A percentile compares a stretch with the other conserved stretches of the same genome.
Evolutionary conservation across 2,888 invertebrate species (phyloP).

Genomic region (Heliconius erato): DNA sequence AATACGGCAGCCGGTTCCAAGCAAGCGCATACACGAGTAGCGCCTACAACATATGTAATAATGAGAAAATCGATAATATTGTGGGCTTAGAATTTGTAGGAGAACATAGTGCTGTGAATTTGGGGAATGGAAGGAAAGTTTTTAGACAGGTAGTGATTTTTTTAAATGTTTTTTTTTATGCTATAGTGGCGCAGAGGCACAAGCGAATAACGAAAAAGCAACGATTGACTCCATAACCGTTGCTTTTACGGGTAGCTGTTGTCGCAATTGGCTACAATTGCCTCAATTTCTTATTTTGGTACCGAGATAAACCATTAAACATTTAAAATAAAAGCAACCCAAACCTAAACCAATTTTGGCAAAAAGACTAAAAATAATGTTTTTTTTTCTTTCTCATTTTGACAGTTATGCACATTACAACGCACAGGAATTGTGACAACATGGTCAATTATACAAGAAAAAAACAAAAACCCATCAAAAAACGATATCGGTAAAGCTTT

Average conservation of each 20-base stretch:
- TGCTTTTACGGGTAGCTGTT: too few relatives aligned
- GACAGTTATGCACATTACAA: constrained; percentile 74
- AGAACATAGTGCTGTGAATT: constrained; percentile 48
- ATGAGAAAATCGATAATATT: constrained; percentile 57
- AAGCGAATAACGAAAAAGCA: too few relatives aligned
- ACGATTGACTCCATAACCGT: too few relatives aligned
- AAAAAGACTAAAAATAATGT: too few relatives aligned
- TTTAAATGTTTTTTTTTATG: background rate
- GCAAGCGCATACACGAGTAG: constrained; percentile 75
- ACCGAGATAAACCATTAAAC: too few relatives aligned
- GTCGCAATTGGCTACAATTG: too few relatives aligned
- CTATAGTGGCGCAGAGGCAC: too few relatives aligned
- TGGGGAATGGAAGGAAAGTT: constrained; percentile 62
- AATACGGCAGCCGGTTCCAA: constrained; percentile 59
- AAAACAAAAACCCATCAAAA: constrained; percentile 54
- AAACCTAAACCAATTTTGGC: too few relatives aligned
- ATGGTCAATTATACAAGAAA: constrained; percentile 78
- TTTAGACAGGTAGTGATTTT: constrained; percentile 64
- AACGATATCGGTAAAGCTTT: constrained; percentile 73
- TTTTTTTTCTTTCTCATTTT: constrained; percentile 37
- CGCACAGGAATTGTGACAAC: constrained; percentile 70
- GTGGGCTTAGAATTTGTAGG: constrained; percentile 69
- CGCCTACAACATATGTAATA: constrained; percentile 60
- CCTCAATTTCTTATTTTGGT: too few relatives aligned
- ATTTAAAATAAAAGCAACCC: too few relatives aligned